These are phyloP conservation scores for Lamellibrachia luymesi DNA, from an alignment of 1,140 invertebrate species.

Conservation along the genomic window DNA sequence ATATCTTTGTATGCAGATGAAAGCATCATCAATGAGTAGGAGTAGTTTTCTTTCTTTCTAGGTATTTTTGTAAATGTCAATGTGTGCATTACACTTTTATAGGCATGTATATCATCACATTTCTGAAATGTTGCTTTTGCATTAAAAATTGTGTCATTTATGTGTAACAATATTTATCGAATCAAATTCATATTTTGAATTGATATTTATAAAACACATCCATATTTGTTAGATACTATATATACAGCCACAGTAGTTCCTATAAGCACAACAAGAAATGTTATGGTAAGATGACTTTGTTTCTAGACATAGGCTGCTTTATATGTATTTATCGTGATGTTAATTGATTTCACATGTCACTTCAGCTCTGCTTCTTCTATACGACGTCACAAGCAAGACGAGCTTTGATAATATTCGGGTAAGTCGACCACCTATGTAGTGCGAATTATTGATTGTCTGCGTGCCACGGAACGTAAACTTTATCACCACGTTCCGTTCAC, in stretches of 20 bases:
- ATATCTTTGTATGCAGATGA: too few species aligned
- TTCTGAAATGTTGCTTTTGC: neutral
- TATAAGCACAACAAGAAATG: neutral
- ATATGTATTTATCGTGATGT: neutral
- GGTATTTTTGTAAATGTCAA: neutral
- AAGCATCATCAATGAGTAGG: too few species aligned
- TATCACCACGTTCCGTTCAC: neutral
- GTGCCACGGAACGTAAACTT: neutral
- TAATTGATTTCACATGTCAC: conserved; percentile 14
- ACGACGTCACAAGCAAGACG: conserved; percentile 61
- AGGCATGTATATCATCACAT: neutral
- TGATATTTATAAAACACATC: neutral
- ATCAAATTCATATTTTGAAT: neutral
- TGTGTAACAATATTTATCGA: neutral
- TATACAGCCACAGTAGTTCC: neutral
- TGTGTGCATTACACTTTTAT: neutral
- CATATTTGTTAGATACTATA: neutral
- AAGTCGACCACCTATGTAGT: conserved; percentile 30
- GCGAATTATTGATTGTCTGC: neutral
- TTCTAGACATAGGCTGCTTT: neutral
- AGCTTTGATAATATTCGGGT: conserved; percentile 63
- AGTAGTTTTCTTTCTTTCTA: neutral
- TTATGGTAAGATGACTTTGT: neutral
- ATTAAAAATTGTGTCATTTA: neutral
- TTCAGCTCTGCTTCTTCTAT: conserved; percentile 60